Conservation (phyloP, 1,140 invertebrate species). For the Drosophila trapezifrons region DNA sequence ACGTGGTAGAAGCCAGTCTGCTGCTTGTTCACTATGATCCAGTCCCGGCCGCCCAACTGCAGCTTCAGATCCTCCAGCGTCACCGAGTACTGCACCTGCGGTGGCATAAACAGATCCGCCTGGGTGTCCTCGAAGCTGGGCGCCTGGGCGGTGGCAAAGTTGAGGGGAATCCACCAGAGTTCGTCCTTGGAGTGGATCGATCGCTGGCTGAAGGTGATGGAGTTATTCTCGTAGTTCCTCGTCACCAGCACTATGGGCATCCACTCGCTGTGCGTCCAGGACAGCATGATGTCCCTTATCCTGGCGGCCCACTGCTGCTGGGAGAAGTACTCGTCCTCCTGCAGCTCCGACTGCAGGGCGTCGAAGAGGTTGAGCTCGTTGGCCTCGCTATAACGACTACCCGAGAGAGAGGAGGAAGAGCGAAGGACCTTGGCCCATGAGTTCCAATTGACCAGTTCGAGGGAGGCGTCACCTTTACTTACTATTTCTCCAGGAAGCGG, state of each 20-base stretch:
- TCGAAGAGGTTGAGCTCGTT: conserved; percentile 75
- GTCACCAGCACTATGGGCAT: conserved; percentile 85
- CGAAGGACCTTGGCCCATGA: conserved; percentile 68
- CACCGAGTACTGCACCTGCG: conserved; percentile 51
- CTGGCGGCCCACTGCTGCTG: conserved; percentile 46
- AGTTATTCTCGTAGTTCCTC: conserved; percentile 84
- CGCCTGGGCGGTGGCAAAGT: conserved; percentile 84
- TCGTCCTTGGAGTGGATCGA: conserved; percentile 70
- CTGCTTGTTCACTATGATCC: conserved; percentile 87
- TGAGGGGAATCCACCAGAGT: conserved; percentile 86
- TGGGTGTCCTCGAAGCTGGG: conserved; percentile 84
- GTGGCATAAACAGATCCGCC: conserved; percentile 72
- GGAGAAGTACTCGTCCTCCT: conserved; percentile 67
- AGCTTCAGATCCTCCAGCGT: conserved; percentile 56
- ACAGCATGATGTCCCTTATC: conserved; percentile 83
- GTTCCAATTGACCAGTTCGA: conserved; percentile 75
- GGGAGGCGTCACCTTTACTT: conserved; percentile 53
- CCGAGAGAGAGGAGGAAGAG: conserved; percentile 31
- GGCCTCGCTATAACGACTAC: conserved; percentile 73
- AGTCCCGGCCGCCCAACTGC: conserved; percentile 79
- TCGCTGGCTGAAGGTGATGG: conserved; percentile 83
- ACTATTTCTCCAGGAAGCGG: conserved; percentile 80
- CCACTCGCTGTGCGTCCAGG: conserved; percentile 86
- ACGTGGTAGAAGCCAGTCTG: conserved; percentile 88
- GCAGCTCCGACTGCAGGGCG: conserved; percentile 84